phyloP scores from a whole-genome alignment of 2,888 invertebrate species.

The Pristionchus japonicus region DNA sequence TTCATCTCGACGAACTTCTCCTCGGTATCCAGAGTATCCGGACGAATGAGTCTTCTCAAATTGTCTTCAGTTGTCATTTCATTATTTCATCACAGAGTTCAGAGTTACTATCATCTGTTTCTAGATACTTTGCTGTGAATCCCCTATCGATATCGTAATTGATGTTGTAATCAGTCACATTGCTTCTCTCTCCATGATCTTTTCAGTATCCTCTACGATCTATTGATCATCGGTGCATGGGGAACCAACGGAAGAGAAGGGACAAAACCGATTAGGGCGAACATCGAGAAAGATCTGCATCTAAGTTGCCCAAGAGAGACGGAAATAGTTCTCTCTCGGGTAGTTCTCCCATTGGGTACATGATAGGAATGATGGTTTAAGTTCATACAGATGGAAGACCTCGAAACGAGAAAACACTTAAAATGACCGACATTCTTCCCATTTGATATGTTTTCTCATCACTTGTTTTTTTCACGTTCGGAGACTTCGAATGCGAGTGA shows the following conservation, averaged over 20 bases:
- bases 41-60: neutral
- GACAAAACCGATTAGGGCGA: neutral
- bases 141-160: neutral
- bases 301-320: constrained; percentile 10
- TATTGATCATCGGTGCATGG: constrained; percentile 28
- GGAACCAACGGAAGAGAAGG: neutral
- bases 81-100: no score
- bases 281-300: constrained; percentile 26
- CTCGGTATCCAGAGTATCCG: neutral
- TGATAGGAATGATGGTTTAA: no score
- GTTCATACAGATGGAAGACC: no score
- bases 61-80: neutral
- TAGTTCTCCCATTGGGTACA: no score
- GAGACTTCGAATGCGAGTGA: no score
- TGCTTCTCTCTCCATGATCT: neutral
- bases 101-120: neutral
- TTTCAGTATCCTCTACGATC: neutral
- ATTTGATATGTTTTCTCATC: no score
- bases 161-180: neutral
- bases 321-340: neutral
- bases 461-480: no score
- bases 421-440: no score
- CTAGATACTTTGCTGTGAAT: no score
- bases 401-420: no score
- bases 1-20: neutral